Evolutionary conservation across 2,113 vertebrate species (phyloP), one percentile per base, ranked within the genome.

Genomic region (Prionailurus viverrinus): DNA sequence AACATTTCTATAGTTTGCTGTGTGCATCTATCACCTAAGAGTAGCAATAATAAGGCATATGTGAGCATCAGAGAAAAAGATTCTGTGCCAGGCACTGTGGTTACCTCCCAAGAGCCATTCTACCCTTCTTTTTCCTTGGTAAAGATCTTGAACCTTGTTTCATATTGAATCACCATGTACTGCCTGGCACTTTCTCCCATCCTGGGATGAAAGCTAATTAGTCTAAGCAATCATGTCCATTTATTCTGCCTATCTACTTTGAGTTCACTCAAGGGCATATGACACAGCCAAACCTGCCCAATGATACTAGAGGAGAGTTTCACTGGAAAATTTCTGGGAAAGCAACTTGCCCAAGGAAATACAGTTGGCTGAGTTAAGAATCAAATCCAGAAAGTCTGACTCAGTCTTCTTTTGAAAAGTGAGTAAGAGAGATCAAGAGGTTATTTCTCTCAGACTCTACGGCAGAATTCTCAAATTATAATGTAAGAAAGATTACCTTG

Each of bases 121-220:
- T 8, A 76, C 8, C 33, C 29, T 83, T 74, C 27, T 55, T 66
- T 79, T 53, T 95, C 41, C 48, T 92, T 83, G 51, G n/a, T 82
- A 86, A 97, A 91, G 23, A 73, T 31, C 68, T 89, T 39, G 69
- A 79, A 93, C 31, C 4, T 89, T 92, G n/a, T 93, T 95, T 89
- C 68, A 6, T 93, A 89, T 25, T 96, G 58, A 25, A 85, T 93
- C 31, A 79, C 21, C 21, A n/a, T 33, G 69, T 3, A 36, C 10
- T 93, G 29, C 25, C 58, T 78, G 78, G 23, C 27, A 76, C 81
- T 91, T 71, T 65, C 18, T 81, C 6, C 23, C 86, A 16, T 5
- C 27, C 11, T 88, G 53, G 63, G 66, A 86, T 73, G 6, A 94
- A 94, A 97, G 73, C 66, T 83, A 86, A 94, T 96, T 73, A 96